Percentiles rank a stretch among this genome's conserved stretches.
Conservation (phyloP, 1,140 invertebrate genomes). For the Meloidogyne chitwoodi region DNA sequence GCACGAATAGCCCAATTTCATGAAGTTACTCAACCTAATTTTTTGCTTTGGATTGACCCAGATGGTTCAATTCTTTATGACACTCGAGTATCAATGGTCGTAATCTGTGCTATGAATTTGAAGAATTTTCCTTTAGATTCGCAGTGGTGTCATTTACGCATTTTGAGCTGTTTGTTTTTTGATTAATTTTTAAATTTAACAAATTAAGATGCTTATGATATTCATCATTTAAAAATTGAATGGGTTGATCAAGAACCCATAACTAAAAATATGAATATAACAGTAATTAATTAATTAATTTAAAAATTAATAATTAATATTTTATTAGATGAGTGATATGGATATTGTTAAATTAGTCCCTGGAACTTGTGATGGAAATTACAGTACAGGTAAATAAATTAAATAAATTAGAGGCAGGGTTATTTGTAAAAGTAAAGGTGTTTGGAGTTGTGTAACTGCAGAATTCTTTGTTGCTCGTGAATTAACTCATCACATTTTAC, state of each 20-base stretch:
- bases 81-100: constrained; percentile 64
- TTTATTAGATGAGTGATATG: constrained; percentile 32
- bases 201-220: constrained; percentile 54
- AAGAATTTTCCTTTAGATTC: constrained; percentile 54
- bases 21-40: constrained; percentile 59
- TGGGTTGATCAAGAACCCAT: constrained; percentile 49
- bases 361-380: constrained; percentile 56
- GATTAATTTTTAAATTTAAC: neutral
- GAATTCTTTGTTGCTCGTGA: constrained; percentile 80
- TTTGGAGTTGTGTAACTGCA: constrained; percentile 68
- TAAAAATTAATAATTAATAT: neutral
- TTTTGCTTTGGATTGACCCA: constrained; percentile 58
- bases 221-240: constrained; percentile 49
- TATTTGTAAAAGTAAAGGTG: constrained; percentile 17
- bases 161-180: constrained; percentile 65
- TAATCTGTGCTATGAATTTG: constrained; percentile 61
- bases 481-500: constrained; percentile 77
- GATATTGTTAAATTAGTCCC: constrained; percentile 50
- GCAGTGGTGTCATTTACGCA: constrained; percentile 68
- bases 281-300: too few species aligned
- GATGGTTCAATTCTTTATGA: constrained; percentile 60
- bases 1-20: constrained; percentile 58
- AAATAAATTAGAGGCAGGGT: too few species aligned
- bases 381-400: constrained; percentile 38
- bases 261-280: constrained; percentile 49